A percentile compares a stretch with the other conserved stretches of the same genome.
These are phyloP conservation scores for Clarias fuscus DNA, from an alignment of 2,797 vertebrate species.

Conservation along the genomic window DNA sequence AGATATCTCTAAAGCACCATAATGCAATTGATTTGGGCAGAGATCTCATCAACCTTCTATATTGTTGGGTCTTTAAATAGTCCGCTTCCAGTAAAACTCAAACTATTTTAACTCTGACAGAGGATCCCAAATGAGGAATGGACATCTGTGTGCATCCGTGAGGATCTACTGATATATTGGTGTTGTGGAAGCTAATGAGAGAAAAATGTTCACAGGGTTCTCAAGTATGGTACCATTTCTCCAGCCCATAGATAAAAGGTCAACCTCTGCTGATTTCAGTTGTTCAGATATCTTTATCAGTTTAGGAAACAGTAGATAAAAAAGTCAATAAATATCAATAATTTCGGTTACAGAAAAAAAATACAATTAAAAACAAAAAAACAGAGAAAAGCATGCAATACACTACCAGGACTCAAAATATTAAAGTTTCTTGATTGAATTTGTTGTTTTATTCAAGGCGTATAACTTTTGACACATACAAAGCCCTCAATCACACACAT, in stretches of 20 bases:
- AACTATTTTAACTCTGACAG: background rate
- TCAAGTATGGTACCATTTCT: background rate
- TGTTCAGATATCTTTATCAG: background rate
- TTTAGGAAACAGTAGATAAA: background rate
- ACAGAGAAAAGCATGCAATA: background rate
- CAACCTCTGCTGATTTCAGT: background rate
- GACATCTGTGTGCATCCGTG: background rate
- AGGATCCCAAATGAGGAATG: background rate
- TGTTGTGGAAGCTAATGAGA: background rate
- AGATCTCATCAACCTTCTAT: background rate
- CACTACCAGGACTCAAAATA: constrained; percentile 25
- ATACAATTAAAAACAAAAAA: too few species aligned
- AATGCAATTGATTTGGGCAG: background rate
- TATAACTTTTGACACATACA: constrained; percentile 61
- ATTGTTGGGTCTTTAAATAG: background rate
- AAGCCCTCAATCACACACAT: constrained; percentile 52
- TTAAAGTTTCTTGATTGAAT: constrained; percentile 38
- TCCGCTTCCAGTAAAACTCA: background rate
- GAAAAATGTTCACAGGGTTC: background rate
- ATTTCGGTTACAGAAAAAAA: background rate
- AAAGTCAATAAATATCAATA: background rate
- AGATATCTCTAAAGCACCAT: background rate
- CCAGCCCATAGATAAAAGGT: background rate
- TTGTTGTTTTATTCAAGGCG: constrained; percentile 60
- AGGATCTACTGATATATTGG: background rate